Base-by-base conservation (phyloP, 2,797 vertebrate species). In the Pseudocheirus occidentalis region DNA sequence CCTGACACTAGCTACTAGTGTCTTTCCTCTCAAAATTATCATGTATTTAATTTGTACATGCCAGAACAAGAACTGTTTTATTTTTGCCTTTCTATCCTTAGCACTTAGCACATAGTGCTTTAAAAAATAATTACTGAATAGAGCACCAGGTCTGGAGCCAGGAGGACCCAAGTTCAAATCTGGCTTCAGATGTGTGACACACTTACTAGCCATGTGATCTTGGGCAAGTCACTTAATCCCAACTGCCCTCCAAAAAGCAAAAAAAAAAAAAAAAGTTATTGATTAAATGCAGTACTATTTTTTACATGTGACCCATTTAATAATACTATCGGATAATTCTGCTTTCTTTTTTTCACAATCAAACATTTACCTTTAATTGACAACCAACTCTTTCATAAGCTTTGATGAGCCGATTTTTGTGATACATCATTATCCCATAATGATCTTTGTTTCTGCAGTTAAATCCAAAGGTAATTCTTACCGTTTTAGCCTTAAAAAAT, bases 391-490 rank as follows among this genome's bases (percentile, higher is more conserved):
- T 99, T 97, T 99, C 99, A 10, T 99, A 99, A 40, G 99, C 99
- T 98, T 99, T 99, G 98, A 99, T 99, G 95, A 99, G 99, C 10
- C 99, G 99, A 95, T 99, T 99, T 98, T 98, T 99, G 98, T 99
- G 99, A 97, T 99, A 99, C 99, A 99, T 99, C 99, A 99, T 99
- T 93, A 99, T 99, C 11, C 99, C 99, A 96, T 99, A 99, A 93
- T 99, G 99, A 52, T 99, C 99, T 98, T 99, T 99, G 98, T 99
- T 99, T 98, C 99, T 99, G 95, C 99, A 99, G 99, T 99, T 99
- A 97, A 99, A 99, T 91, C 99, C 99, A 98, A 99, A 99, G 18
- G 95, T 99, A 95, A 99, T 99, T 95, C 98, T 98, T 97, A 99
- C 98, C 5, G 98, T 98, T 99, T 96, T 99, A 92, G 98, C 98